phyloP scores from a whole-genome alignment of 2,888 invertebrate genomes.

The Dusona sp. region DNA sequence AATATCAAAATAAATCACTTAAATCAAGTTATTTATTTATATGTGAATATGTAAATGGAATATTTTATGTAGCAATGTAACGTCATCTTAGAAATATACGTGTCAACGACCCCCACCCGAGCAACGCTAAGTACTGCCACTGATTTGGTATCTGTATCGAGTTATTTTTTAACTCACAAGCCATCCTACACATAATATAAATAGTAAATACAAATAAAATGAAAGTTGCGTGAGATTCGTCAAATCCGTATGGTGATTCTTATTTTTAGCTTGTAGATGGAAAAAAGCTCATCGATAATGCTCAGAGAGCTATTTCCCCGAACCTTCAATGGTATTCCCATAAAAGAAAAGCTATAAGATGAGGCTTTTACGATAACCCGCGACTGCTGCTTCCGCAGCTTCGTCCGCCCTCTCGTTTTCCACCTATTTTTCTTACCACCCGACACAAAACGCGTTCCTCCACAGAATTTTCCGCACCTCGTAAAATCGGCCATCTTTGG shows the following conservation, averaged over 20 bases:
- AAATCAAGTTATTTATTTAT: too few relatives aligned
- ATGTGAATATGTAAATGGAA: background rate
- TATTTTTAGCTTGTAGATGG: slow-evolving; percentile 63
- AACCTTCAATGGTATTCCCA: slow-evolving; percentile 50
- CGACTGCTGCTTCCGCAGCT: slow-evolving; percentile 59
- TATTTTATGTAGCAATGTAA: background rate
- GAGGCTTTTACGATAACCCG: slow-evolving; percentile 68
- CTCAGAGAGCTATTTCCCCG: slow-evolving; percentile 33
- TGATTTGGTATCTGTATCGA: background rate
- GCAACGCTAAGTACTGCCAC: background rate
- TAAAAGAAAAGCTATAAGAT: slow-evolving; percentile 62
- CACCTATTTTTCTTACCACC: slow-evolving; percentile 18
- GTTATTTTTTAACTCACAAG: background rate
- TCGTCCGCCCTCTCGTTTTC: slow-evolving; percentile 47
- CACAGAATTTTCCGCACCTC: slow-evolving; percentile 18
- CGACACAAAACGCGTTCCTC: slow-evolving; percentile 1
- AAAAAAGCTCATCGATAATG: slow-evolving; percentile 58
- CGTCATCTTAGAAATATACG: background rate
- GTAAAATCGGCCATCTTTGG: slow-evolving; percentile 5
- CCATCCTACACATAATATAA: background rate
- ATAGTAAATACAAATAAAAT: background rate
- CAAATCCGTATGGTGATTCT: slow-evolving; percentile 47
- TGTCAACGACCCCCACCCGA: background rate
- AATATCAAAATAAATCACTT: background rate
- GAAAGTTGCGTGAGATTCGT: background rate